These are phyloP conservation scores for Zhuqinia jingwanae DNA, from an alignment of 2,888 invertebrate genomes.

Conservation along the genomic window DNA sequence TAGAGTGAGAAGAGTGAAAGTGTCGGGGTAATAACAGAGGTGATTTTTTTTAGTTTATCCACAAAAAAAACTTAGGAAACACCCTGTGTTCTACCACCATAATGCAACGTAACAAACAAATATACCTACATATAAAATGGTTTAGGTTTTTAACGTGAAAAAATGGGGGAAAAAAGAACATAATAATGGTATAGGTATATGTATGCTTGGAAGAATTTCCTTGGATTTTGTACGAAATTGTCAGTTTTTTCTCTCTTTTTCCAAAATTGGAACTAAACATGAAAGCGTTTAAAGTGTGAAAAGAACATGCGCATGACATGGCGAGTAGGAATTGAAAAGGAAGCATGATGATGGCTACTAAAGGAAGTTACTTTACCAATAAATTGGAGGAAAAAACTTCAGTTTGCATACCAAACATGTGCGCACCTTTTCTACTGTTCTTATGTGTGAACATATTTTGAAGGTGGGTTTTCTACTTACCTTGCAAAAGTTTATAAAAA, in stretches of 20 bases:
- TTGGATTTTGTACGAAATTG: slow-evolving; percentile 50
- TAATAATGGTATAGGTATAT: slow-evolving; percentile 27
- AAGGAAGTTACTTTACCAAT: not conserved
- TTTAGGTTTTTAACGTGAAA: slow-evolving; percentile 10
- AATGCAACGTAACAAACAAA: slow-evolving; percentile 22
- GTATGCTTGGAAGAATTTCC: slow-evolving; percentile 14
- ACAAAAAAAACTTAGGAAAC: slow-evolving; percentile 27
- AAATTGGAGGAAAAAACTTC: not conserved
- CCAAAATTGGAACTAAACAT: slow-evolving; percentile 58
- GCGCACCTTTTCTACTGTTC: too few species aligned
- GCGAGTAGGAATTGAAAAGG: not conserved
- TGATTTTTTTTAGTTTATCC: slow-evolving; percentile 40
- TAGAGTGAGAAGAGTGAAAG: slow-evolving; percentile 60
- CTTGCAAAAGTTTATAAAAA: too few species aligned
- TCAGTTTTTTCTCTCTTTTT: slow-evolving; percentile 43
- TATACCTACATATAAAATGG: not conserved
- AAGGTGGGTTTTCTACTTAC: too few species aligned
- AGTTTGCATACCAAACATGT: too few species aligned
- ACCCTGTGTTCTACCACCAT: not conserved
- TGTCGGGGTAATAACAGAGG: slow-evolving; percentile 60
- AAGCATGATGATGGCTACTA: not conserved
- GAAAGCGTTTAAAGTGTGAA: slow-evolving; percentile 32
- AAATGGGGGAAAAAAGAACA: not conserved
- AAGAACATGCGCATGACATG: slow-evolving; percentile 17
- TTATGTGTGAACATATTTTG: too few species aligned